A percentile compares a stretch with the other conserved stretches of the same genome.
phyloP scores from a whole-genome alignment of 2,888 invertebrate species.

The Diarsia mendica region DNA sequence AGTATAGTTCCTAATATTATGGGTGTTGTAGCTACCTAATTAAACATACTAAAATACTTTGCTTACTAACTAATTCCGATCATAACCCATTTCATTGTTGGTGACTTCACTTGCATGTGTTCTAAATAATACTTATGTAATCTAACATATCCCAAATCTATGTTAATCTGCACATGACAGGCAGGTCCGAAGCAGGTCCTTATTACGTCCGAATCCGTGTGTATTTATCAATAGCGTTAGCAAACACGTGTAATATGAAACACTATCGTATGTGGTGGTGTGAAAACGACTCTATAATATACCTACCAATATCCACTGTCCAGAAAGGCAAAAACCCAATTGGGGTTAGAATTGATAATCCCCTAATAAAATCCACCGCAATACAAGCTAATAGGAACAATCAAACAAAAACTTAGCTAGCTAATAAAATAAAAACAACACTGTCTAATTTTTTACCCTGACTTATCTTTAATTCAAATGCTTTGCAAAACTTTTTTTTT shows the following conservation, averaged over 20 bases:
- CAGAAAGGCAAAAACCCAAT: conserved; percentile 4
- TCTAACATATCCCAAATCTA: background rate
- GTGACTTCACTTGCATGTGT: background rate
- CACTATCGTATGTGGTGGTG: background rate
- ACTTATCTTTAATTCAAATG: conserved; percentile 7
- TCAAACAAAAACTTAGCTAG: background rate
- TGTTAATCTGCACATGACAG: background rate
- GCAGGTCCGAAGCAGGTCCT: background rate
- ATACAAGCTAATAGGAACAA: background rate
- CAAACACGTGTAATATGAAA: background rate
- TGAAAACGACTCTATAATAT: background rate
- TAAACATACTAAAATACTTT: background rate
- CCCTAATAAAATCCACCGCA: background rate
- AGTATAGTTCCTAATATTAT: no score
- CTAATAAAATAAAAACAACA: background rate
- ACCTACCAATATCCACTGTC: background rate
- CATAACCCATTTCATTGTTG: background rate
- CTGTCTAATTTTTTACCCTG: background rate
- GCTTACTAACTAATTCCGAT: background rate
- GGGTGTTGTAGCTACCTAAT: background rate
- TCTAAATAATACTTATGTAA: background rate
- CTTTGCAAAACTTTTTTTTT: conserved; percentile 7
- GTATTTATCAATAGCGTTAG: background rate
- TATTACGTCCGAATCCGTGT: background rate
- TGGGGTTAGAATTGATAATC: conserved; percentile 16